A percentile compares a stretch with the other conserved stretches of the same genome.
These are phyloP conservation scores for Operophtera brumata DNA, from an alignment of 2,888 invertebrate genomes.

Conservation along the genomic window DNA sequence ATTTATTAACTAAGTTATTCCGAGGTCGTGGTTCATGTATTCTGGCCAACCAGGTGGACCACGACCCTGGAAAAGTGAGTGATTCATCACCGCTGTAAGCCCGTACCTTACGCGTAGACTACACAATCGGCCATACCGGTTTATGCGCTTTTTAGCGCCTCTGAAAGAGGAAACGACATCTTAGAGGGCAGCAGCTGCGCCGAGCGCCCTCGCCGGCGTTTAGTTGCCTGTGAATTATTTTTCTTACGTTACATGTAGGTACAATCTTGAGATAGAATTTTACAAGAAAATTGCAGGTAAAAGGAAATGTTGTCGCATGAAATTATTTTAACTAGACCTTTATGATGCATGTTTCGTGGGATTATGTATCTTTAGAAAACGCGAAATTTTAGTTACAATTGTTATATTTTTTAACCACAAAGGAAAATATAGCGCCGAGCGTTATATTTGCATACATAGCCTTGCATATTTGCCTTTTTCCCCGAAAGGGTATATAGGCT, in stretches of 20 bases:
- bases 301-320: slow-evolving; percentile 3
- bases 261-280: slow-evolving; percentile 19
- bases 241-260: slow-evolving; percentile 21
- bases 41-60: too few relatives aligned
- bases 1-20: too few relatives aligned
- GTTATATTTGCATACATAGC: too few relatives aligned
- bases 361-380: too few relatives aligned
- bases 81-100: slow-evolving; percentile 26
- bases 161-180: slow-evolving; percentile 63
- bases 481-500: too few relatives aligned
- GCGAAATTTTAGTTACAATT: too few relatives aligned
- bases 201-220: slow-evolving; percentile 34
- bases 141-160: slow-evolving; percentile 75
- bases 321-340: background rate
- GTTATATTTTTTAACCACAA: too few relatives aligned
- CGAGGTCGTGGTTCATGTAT: too few relatives aligned
- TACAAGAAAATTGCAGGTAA: slow-evolving; percentile 11
- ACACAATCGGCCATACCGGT: slow-evolving; percentile 62
- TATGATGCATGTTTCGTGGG: background rate
- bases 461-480: too few relatives aligned
- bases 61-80: too few relatives aligned
- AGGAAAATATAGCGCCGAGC: too few relatives aligned
- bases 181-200: slow-evolving; percentile 49
- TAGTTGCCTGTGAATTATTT: slow-evolving; percentile 32
- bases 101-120: slow-evolving; percentile 32